Conservation (phyloP, 2,888 invertebrate species). For the Girardia tigrina region DNA sequence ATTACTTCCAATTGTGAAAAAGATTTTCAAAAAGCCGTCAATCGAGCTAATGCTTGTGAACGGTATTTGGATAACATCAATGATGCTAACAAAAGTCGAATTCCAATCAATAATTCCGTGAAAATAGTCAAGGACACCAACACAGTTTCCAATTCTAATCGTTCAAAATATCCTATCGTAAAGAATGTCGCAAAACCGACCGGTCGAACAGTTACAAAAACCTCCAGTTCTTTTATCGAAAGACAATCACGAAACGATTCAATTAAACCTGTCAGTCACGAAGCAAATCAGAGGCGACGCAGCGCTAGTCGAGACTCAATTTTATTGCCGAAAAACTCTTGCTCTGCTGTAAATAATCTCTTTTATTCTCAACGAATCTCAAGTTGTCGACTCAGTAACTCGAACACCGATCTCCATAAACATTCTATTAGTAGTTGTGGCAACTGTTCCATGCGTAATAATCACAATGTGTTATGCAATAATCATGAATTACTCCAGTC, state of each 20-base stretch:
- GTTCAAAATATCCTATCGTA: neutral
- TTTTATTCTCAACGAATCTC: neutral
- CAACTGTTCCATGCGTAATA: neutral
- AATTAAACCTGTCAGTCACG: neutral
- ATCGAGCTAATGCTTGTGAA: constrained; percentile 14
- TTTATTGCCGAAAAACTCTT: neutral
- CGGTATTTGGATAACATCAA: neutral
- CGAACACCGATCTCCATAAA: neutral
- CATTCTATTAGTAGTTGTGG: neutral
- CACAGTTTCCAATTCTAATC: neutral
- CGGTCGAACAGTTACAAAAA: neutral
- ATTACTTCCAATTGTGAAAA: neutral
- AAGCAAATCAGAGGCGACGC: constrained; percentile 20
- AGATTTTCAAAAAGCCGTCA: constrained; percentile 10
- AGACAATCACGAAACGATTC: neutral
- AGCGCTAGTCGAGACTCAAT: constrained; percentile 30
- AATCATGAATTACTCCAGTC: neutral
- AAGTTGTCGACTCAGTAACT: neutral
- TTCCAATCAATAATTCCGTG: neutral
- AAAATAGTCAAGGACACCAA: neutral
- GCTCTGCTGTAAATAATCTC: neutral
- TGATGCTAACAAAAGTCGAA: neutral
- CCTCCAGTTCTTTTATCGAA: neutral
- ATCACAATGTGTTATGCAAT: neutral
- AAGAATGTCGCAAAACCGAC: neutral